These are phyloP conservation scores for Parapsyche elsis DNA, from an alignment of 1,140 invertebrate species.

Conservation along the genomic window DNA sequence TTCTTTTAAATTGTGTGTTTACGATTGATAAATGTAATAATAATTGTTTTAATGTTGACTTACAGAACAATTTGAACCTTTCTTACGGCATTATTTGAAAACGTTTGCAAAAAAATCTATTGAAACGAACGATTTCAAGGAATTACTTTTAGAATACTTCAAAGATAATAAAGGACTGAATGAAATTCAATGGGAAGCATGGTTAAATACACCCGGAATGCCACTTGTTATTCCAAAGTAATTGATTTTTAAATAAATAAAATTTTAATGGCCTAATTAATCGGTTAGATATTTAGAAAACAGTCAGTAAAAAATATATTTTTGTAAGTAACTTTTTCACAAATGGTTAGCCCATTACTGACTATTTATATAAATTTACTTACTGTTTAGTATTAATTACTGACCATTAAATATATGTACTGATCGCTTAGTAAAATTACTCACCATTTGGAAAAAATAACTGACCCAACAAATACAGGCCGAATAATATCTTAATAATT, in stretches of 20 bases:
- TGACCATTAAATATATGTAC: constrained; percentile 3
- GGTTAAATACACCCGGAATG: constrained; percentile 87
- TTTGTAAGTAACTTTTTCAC: too few relatives aligned
- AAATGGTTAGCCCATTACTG: too few relatives aligned
- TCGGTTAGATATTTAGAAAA: too few relatives aligned
- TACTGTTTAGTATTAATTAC: too few relatives aligned
- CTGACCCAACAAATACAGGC: too few relatives aligned
- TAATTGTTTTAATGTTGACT: not conserved
- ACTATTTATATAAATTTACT: too few relatives aligned
- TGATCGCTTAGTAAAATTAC: too few relatives aligned
- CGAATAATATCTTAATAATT: too few relatives aligned
- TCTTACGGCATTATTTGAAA: constrained; percentile 84
- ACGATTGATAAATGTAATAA: not conserved
- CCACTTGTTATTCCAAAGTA: constrained; percentile 86
- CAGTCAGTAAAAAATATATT: too few relatives aligned
- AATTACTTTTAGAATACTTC: constrained; percentile 84
- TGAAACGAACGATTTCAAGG: constrained; percentile 83
- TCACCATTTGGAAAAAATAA: too few relatives aligned
- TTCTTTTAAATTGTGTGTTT: too few relatives aligned
- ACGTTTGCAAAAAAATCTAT: constrained; percentile 88
- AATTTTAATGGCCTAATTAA: too few relatives aligned
- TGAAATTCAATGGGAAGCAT: constrained; percentile 86
- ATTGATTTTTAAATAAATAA: not conserved
- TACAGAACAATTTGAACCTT: constrained; percentile 83
- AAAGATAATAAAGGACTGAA: constrained; percentile 67